Percentiles rank a stretch among this genome's conserved stretches.
These are phyloP conservation scores for Teleiodes luculella DNA, from an alignment of 2,888 invertebrate genomes.

Conservation along the genomic window DNA sequence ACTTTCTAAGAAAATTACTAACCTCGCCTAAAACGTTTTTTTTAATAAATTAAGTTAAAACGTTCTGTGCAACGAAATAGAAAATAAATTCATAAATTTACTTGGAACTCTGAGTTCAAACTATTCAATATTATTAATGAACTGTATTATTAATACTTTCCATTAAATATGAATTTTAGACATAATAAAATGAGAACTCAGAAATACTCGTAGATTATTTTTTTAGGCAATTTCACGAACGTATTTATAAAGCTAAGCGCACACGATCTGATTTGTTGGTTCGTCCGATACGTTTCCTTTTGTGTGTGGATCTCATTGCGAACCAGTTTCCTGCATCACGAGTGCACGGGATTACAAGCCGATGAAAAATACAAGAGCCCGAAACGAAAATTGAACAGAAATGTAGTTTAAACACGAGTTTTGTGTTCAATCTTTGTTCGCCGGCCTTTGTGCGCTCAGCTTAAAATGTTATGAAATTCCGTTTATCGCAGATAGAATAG, in stretches of 20 bases:
- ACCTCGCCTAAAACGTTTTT: too few relatives aligned
- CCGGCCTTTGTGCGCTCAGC: constrained; percentile 29
- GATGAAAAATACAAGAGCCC: constrained; percentile 55
- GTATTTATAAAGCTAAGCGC: constrained; percentile 6
- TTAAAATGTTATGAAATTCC: constrained; percentile 15
- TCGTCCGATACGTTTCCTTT: constrained; percentile 26
- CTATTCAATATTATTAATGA: too few relatives aligned
- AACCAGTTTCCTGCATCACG: constrained; percentile 32
- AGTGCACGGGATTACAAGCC: constrained; percentile 55
- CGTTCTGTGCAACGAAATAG: neutral
- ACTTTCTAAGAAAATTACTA: too few relatives aligned
- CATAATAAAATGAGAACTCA: too few relatives aligned
- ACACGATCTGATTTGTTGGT: neutral
- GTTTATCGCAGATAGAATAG: neutral
- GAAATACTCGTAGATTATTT: too few relatives aligned
- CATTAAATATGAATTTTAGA: neutral
- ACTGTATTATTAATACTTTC: neutral
- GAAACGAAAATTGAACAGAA: constrained; percentile 58
- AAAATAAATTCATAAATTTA: neutral
- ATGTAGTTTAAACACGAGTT: constrained; percentile 45
- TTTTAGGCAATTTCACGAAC: neutral
- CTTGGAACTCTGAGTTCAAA: too few relatives aligned
- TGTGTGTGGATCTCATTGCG: constrained; percentile 37
- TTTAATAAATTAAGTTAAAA: too few relatives aligned
- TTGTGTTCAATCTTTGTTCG: constrained; percentile 42